A percentile compares a stretch with the other conserved stretches of the same genome.
These are phyloP conservation scores for Tokudaia muenninki DNA, from an alignment of 2,797 vertebrate genomes.

Conservation along the genomic window DNA sequence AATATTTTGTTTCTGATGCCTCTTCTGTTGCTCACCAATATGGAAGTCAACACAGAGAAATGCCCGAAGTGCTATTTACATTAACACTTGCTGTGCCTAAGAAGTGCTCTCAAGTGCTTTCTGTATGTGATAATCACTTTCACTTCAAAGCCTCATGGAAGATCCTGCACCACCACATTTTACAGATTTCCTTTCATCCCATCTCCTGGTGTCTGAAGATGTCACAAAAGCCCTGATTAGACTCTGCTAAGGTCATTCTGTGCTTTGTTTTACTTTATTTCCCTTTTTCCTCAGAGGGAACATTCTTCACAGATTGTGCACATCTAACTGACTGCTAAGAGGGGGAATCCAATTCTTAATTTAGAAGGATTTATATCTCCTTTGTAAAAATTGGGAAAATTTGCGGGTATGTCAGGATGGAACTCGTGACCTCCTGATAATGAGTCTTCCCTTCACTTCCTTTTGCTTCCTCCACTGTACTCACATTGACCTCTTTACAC, in stretches of 20 bases:
- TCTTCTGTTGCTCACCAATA: slow-evolving; percentile 12
- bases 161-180: accelerated
- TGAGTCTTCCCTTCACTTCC: accelerated
- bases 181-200: not conserved
- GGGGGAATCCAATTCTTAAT: not conserved
- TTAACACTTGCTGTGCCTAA: not conserved
- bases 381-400: not conserved
- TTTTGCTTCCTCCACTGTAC: not conserved
- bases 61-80: not conserved
- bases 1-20: not conserved
- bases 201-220: too few relatives aligned
- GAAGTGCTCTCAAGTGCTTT: not conserved
- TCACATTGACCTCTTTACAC: not conserved
- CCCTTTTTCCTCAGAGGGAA: not conserved
- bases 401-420: accelerated
- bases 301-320: not conserved
- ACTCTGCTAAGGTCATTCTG: not conserved
- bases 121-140: not conserved
- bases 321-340: not conserved
- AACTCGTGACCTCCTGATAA: not conserved
- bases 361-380: not conserved
- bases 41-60: not conserved
- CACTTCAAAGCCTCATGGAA: not conserved
- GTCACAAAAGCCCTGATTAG: too few relatives aligned
- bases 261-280: accelerated